Conservation (phyloP, 1,140 invertebrate species). For the Maconellicoccus hirsutus region DNA sequence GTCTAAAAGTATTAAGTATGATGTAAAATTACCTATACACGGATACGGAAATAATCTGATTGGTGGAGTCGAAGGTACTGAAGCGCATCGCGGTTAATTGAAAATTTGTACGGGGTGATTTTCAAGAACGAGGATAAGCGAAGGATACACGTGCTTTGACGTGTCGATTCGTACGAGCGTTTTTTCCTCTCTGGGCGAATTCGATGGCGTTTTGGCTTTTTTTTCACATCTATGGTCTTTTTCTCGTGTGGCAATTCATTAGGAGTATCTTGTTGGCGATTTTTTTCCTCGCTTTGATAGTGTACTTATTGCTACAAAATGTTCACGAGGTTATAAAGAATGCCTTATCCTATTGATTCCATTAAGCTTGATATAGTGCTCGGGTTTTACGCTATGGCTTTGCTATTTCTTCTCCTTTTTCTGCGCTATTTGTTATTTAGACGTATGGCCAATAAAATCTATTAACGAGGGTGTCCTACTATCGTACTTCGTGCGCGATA, state of each 20-base stretch:
- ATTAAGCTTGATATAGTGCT: conserved; percentile 4
- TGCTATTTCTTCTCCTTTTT: background rate
- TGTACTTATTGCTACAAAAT: background rate
- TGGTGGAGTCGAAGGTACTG: background rate
- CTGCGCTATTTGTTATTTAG: background rate
- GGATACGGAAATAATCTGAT: background rate
- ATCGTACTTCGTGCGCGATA: too few species aligned
- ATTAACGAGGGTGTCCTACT: background rate
- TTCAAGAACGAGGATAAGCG: background rate
- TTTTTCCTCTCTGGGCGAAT: too few species aligned
- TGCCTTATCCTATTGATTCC: conserved; percentile 6
- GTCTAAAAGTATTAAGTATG: too few species aligned
- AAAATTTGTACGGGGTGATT: background rate
- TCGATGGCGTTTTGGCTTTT: too few species aligned
- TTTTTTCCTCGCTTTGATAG: background rate
- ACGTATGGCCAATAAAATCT: conserved; percentile 8
- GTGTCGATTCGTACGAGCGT: too few species aligned
- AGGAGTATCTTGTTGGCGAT: background rate
- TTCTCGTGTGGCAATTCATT: background rate
- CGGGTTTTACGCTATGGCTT: background rate
- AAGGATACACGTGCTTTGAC: too few species aligned
- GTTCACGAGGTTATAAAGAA: background rate
- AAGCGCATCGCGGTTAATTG: background rate
- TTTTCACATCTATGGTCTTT: background rate
- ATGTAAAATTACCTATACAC: background rate